These are phyloP conservation scores for Melipona beecheii DNA, from an alignment of 2,888 invertebrate genomes.

Conservation along the genomic window DNA sequence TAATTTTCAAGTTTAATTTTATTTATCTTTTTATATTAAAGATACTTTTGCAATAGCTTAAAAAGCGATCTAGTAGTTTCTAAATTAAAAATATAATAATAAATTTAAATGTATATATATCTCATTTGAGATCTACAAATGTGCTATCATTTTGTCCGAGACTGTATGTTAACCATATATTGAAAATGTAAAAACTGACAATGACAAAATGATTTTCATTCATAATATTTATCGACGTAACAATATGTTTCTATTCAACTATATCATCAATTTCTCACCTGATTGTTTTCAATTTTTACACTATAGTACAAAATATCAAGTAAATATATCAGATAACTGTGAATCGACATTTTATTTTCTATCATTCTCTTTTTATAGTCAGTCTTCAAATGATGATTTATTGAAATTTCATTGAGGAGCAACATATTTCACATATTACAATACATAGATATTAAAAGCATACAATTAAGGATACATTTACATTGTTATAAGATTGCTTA, in stretches of 20 bases:
- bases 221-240: neutral
- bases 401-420: neutral
- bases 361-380: neutral
- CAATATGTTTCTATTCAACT: neutral
- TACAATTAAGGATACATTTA: conserved; percentile 3
- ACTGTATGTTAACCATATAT: neutral
- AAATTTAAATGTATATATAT: neutral
- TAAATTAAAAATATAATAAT: neutral
- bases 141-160: too few relatives aligned
- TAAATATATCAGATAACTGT: neutral
- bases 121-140: too few relatives aligned
- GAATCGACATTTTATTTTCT: conserved; percentile 1
- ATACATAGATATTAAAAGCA: neutral
- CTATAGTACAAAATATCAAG: conserved; percentile 1
- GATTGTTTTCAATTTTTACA: conserved; percentile 11
- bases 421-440: neutral
- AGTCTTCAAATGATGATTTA: conserved; percentile 24
- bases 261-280: neutral
- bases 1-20: neutral
- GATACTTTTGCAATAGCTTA: neutral
- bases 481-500: conserved; percentile 7
- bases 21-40: neutral
- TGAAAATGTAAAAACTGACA: neutral
- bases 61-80: neutral
- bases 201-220: neutral